Evolutionary conservation across 2,797 vertebrate genomes (phyloP).

Genomic region (Schizopygopsis pylzovi): DNA sequence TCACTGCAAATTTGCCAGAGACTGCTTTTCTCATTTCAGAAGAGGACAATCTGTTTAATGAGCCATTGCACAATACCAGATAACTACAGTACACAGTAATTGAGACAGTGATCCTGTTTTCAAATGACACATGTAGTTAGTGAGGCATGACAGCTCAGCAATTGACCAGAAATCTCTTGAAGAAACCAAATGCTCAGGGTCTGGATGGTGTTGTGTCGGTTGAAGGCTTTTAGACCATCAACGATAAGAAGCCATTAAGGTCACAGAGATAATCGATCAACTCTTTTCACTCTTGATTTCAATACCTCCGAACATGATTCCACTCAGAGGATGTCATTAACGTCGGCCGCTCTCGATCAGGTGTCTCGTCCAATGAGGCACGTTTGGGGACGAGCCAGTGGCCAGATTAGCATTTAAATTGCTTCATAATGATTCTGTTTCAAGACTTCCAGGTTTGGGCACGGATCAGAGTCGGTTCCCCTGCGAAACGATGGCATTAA

Average conservation of each 20-base stretch:
- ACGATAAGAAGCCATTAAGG: conserved; percentile 21
- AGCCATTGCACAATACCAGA: conserved; percentile 4
- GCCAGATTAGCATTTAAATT: conserved; percentile 58
- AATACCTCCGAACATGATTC: conserved; percentile 34
- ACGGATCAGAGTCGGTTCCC: conserved; percentile 4
- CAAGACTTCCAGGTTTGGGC: conserved; percentile 43
- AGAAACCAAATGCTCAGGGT: neutral
- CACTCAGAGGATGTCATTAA: conserved; percentile 44
- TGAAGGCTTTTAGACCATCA: conserved; percentile 32
- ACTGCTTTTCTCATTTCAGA: conserved; percentile 9
- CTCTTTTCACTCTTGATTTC: conserved; percentile 26
- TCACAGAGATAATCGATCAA: conserved; percentile 45
- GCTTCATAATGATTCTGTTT: conserved; percentile 39
- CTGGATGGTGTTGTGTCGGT: neutral
- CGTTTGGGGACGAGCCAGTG: conserved; percentile 14
- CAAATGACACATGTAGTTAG: conserved; percentile 18
- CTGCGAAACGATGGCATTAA: neutral
- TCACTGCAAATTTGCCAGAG: conserved; percentile 19
- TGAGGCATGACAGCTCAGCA: conserved; percentile 27
- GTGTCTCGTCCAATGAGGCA: conserved; percentile 34
- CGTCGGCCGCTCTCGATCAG: conserved; percentile 12
- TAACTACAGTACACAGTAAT: conserved; percentile 27
- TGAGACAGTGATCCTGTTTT: conserved; percentile 19
- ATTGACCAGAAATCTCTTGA: neutral
- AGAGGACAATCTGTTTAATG: conserved; percentile 35